A percentile compares a stretch with the other conserved stretches of the same genome.
These are phyloP conservation scores for Syrmaticus mikado DNA, from an alignment of 2,113 vertebrate genomes.

Conservation along the genomic window DNA sequence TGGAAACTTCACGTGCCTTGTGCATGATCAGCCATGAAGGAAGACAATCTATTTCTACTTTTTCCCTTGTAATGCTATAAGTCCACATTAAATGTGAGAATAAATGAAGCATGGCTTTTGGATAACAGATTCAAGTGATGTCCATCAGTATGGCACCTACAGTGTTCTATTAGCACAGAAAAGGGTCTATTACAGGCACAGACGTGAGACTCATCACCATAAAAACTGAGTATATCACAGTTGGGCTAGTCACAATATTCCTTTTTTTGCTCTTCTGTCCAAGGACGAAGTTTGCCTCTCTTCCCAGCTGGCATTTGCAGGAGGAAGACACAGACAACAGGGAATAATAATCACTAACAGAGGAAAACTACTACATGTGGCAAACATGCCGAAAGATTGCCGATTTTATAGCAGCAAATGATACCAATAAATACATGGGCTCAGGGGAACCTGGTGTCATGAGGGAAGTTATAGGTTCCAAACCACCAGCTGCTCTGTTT, in stretches of 20 bases:
- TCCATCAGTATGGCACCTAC: not conserved
- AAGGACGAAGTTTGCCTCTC: not conserved
- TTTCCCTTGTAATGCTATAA: not conserved
- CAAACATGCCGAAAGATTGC: not conserved
- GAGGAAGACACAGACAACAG: not conserved
- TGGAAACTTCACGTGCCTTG: not conserved
- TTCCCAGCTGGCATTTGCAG: not conserved
- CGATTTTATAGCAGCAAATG: not conserved
- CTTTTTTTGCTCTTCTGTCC: not conserved
- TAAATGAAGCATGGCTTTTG: not conserved
- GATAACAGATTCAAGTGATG: not conserved
- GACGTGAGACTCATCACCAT: not conserved
- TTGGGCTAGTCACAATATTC: not conserved
- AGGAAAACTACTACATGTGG: not conserved
- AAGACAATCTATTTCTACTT: not conserved
- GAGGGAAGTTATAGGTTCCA: not conserved
- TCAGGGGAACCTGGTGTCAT: not conserved
- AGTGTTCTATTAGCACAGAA: accelerated
- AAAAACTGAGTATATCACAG: not conserved
- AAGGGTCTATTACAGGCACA: not conserved
- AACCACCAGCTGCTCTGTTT: not conserved
- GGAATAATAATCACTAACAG: not conserved
- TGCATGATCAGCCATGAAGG: not conserved
- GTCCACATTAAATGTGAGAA: not conserved
- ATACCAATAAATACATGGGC: not conserved